Conservation (phyloP, 2,888 invertebrate species). For the Pterobdella sp. region DNA sequence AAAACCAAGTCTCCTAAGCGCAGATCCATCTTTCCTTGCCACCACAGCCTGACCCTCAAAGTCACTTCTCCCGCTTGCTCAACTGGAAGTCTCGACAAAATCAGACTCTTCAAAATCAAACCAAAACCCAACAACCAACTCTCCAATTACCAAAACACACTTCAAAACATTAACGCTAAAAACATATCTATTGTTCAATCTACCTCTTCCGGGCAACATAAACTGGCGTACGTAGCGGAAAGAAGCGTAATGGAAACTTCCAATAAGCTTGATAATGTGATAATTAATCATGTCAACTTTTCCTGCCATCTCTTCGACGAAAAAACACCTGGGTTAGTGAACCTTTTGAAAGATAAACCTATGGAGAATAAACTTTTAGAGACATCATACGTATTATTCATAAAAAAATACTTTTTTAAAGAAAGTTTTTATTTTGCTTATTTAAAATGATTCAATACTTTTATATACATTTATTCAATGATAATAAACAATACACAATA, state of each 20-base stretch:
- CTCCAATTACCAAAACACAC: neutral
- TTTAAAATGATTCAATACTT: no score
- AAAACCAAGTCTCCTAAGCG: neutral
- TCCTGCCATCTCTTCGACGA: conserved; percentile 6
- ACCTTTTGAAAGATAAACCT: neutral
- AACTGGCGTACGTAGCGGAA: conserved; percentile 11
- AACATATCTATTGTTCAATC: neutral
- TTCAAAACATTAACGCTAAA: neutral
- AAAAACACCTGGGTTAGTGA: neutral
- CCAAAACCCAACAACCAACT: neutral
- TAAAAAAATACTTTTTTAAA: neutral
- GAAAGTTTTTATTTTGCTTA: neutral
- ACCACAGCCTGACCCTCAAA: neutral
- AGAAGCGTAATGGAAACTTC: conserved; percentile 8
- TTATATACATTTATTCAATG: no score
- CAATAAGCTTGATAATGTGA: neutral
- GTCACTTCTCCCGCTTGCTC: conserved; percentile 9
- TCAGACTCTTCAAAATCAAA: conserved; percentile 6
- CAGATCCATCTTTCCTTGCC: neutral
- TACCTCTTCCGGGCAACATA: conserved; percentile 5
- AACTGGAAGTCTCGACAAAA: neutral
- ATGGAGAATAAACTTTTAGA: neutral
- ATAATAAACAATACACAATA: neutral
- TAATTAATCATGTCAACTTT: conserved; percentile 4
- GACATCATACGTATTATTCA: neutral